Base-by-base conservation (phyloP, 2,797 vertebrate genomes). In the Hippoglossus hippoglossus region DNA sequence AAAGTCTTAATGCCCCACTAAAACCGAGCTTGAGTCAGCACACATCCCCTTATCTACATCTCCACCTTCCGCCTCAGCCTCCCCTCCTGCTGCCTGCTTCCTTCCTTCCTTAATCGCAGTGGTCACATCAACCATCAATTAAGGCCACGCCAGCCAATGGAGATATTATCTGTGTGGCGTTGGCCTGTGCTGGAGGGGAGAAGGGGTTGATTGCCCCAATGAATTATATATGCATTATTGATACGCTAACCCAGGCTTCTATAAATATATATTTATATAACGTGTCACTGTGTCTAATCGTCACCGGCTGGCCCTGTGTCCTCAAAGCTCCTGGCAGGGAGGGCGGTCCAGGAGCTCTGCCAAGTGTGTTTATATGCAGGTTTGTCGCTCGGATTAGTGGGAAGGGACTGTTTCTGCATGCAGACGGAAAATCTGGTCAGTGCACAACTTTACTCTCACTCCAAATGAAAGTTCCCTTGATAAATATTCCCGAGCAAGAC, bases 181-280 rank as follows among this genome's bases (percentile, higher is more conserved):
- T 75, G 83, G 80, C 82, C 62, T 24, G 46, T 59, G 71, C 39
- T 41, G 70, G 58, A 70, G 73, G 68, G 53, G 72, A 26, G 73
- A 60, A 76, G 6, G 2, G 63, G 78, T 74, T 77, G 79, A 90
- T 88, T 70, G 68, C 58, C 26, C 51, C 84, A 71, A 80, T 85
- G 76, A 85, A 89, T 89, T 79, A 75, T 68, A 79, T 80, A 78
- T 90, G 58, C 73, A 87, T 80, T 82, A 90, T 87, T 87, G 75
- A 92, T 86, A 75, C 73, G 74, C 50, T 68, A 75, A 46, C 54
- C 70, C 64, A 54, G 18, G 63, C 61, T 71, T 78, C 75, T 76
- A 55, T 81, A 85, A 87, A 89, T 84, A 82, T 83, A 83, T 85
- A 81, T 87, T 81, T 77, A 77, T 83, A 75, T 83, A 84, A 70